Evolutionary conservation across 2,113 vertebrate genomes (phyloP).

Genomic region (Abramis brama): DNA sequence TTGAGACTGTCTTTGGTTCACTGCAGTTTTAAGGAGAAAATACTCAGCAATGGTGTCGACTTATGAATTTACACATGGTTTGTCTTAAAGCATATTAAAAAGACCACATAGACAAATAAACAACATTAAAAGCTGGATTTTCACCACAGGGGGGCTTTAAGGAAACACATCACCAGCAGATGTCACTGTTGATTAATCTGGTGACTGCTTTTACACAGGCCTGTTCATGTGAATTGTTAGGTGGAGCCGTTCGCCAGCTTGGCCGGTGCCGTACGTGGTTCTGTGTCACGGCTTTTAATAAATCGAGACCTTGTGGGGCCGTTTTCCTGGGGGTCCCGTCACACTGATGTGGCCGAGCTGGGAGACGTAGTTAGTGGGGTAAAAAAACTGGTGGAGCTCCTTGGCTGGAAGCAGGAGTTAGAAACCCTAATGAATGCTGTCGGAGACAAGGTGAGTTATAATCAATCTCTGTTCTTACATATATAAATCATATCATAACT

Average conservation of each 20-base stretch:
- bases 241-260: slow-evolving; percentile 95
- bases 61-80: no score
- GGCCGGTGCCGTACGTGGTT: slow-evolving; percentile 76
- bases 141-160: no score
- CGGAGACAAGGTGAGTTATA: slow-evolving; percentile 70
- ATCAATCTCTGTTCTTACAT: background rate
- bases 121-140: no score
- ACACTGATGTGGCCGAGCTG: slow-evolving; percentile 79
- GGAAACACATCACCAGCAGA: slow-evolving; percentile 19
- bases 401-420: slow-evolving; percentile 85
- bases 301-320: slow-evolving; percentile 88
- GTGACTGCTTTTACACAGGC: background rate
- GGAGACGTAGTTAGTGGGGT: slow-evolving; percentile 85
- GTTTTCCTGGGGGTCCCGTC: slow-evolving; percentile 70
- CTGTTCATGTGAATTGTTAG: slow-evolving; percentile 66
- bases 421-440: slow-evolving; percentile 73
- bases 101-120: no score
- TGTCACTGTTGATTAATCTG: slow-evolving; percentile 10
- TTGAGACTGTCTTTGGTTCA: no score
- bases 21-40: no score
- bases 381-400: slow-evolving; percentile 77
- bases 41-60: no score
- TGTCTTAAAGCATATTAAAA: no score
- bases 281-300: slow-evolving; percentile 87
- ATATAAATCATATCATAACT: background rate